Evolutionary conservation across 2,113 vertebrate species (phyloP).

Genomic region (Coracopsis vasa): DNA sequence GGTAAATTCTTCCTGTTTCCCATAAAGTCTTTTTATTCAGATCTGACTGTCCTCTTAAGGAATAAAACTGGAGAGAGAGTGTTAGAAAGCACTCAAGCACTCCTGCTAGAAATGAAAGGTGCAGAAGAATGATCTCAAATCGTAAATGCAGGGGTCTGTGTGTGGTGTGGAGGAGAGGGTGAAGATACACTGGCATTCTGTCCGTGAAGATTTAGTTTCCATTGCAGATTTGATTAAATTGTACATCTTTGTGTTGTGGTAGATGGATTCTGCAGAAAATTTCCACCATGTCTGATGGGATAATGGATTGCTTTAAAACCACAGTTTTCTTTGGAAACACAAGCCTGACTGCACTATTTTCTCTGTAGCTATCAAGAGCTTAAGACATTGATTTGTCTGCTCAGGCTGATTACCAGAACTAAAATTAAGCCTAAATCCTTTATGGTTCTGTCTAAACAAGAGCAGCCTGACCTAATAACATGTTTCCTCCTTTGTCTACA

Average conservation of each 20-base stretch:
- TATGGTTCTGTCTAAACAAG: background rate
- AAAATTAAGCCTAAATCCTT: background rate
- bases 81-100: background rate
- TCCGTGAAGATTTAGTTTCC: background rate
- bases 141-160: background rate
- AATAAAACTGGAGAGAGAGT: background rate
- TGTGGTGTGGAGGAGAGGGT: background rate
- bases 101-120: background rate
- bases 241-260: background rate
- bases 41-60: background rate
- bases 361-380: background rate
- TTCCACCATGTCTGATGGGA: background rate
- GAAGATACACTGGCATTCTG: background rate
- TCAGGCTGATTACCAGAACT: background rate
- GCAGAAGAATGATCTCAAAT: background rate
- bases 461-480: background rate
- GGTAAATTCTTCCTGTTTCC: background rate
- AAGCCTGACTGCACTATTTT: background rate
- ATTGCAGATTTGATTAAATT: background rate
- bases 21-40: background rate
- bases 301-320: background rate
- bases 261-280: background rate
- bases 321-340: background rate
- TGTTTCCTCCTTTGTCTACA: background rate
- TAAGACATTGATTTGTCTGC: constrained; percentile 17